A percentile compares a stretch with the other conserved stretches of the same genome.
phyloP scores from a whole-genome alignment of 2,797 vertebrate genomes.

The Coreius guichenoti region DNA sequence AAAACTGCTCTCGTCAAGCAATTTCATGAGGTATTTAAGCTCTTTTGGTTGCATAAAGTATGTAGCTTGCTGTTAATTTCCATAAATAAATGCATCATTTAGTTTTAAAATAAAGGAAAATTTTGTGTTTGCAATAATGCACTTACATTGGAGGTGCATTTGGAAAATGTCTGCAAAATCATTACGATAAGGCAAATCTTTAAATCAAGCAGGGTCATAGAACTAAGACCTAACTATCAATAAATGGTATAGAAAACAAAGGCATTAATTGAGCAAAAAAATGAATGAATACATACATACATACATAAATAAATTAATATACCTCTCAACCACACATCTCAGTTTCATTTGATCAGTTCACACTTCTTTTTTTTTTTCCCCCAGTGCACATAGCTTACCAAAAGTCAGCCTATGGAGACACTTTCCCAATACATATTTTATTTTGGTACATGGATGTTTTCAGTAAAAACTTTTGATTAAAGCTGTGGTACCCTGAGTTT shows the following conservation, averaged over 20 bases:
- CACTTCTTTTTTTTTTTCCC: too few species aligned
- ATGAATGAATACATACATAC: neutral
- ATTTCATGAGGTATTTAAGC: neutral
- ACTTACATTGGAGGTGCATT: neutral
- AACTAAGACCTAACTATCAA: neutral
- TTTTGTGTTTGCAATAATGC: neutral
- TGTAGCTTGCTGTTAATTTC: neutral
- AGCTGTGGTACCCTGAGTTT: neutral
- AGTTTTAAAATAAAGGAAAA: neutral
- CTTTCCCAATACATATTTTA: neutral
- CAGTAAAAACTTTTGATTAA: slow-evolving; percentile 9
- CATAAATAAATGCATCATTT: neutral
- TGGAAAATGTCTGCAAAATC: neutral
- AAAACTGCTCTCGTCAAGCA: neutral
- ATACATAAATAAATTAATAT: neutral
- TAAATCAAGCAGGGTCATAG: neutral
- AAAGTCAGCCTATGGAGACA: neutral
- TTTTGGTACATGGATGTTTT: neutral
- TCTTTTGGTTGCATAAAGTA: neutral
- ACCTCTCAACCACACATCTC: neutral
- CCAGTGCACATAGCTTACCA: neutral
- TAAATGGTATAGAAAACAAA: neutral
- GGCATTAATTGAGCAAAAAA: neutral
- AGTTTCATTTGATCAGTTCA: neutral
- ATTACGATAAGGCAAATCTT: neutral